Evolutionary conservation across 1,140 invertebrate genomes (phyloP).

Genomic region (Nasonia giraulti): DNA sequence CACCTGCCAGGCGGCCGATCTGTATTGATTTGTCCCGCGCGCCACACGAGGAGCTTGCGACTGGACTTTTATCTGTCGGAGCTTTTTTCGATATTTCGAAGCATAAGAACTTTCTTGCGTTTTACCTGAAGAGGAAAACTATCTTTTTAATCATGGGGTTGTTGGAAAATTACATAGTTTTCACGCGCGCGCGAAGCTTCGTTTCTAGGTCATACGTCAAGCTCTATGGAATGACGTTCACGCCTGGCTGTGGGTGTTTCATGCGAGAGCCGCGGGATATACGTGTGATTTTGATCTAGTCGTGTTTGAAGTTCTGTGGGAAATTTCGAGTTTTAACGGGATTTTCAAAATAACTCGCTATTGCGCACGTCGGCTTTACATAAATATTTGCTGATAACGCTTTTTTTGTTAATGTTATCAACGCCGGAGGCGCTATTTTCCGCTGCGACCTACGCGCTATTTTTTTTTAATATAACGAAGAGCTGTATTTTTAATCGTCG

Average conservation of each 20-base stretch:
- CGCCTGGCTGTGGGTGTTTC: background rate
- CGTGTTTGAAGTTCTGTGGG: background rate
- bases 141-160: background rate
- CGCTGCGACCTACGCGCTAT: no score
- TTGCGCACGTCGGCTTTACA: no score
- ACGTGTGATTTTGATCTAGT: background rate
- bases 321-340: background rate
- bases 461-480: no score
- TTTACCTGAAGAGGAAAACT: no score
- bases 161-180: background rate
- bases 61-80: background rate
- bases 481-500: no score
- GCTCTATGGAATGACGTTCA: slow-evolving; percentile 3
- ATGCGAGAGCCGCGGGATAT: background rate
- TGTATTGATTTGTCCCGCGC: background rate
- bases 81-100: background rate
- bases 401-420: no score
- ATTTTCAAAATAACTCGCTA: no score
- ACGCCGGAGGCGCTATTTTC: no score
- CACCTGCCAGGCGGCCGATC: background rate
- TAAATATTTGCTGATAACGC: no score
- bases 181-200: background rate
- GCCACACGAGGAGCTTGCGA: background rate
- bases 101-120: no score
- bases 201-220: background rate